Evolutionary conservation across 1,140 invertebrate species (phyloP), one percentile per base, ranked within the genome.

Genomic region (Panagrolaimus sp.): DNA sequence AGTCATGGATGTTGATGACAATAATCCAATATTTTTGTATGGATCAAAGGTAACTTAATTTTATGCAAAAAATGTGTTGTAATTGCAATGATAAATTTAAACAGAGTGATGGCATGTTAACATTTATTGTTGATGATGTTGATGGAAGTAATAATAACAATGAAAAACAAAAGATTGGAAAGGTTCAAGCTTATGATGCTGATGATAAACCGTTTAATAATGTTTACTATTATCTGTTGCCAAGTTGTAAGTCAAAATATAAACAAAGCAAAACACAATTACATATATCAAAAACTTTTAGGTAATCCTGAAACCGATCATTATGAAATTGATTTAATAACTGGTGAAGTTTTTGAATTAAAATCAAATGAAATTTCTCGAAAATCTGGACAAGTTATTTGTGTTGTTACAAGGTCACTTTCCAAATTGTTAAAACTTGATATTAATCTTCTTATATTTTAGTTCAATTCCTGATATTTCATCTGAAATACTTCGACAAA

Each of bases 1-100:
- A 71, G 67, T 76, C 17, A n/a, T 62, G 8, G 74, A 76, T 62
- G 63, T 73, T 12, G 74, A 76, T 52, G 75, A 76, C 24, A 43
- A 76, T 46, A 32, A 32, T 48, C 75, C 74, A 24, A 24, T 64
- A 5, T 76, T 76, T 32, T 58, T 38, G 7, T 38, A 38, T 38
- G 32, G 32, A 38, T 38, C 32, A 38, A 65, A 58, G 52, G 21
- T 21, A 58, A 58, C 14, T 58, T 12, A 24, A 12, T 26, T 58
- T 21, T 58, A 58, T 26, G 52, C 21, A 58, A 58, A 38, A 58
- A 14, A 17, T 26, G 12, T 58, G 5, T 14, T 52, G 17, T 28
- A 17, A 58, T 28, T 12, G n/a, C 10, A 58, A 12, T 8, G 15
- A n/a, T 58, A 58, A 21, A 21, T 58, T 26, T 28, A 21, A 21